Evolutionary conservation across 2,113 vertebrate species (phyloP).

Genomic region (Heterochromis multidens): DNA sequence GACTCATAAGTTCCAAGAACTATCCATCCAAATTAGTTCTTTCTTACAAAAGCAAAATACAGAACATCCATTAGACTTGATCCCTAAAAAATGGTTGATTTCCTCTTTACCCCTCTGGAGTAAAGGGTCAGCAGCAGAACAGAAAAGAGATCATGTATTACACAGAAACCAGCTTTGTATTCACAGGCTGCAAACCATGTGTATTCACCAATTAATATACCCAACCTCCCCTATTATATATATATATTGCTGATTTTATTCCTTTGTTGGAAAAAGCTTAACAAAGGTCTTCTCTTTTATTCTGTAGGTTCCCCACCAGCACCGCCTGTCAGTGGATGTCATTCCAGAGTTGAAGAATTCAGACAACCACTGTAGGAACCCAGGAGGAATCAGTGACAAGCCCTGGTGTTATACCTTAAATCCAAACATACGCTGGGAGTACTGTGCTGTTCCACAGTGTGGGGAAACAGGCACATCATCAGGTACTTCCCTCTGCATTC

Average conservation of each 20-base stretch:
- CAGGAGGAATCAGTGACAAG: slow-evolving; percentile 82
- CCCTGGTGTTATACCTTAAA: slow-evolving; percentile 89
- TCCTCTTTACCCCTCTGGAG: background rate
- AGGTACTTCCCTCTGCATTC: slow-evolving; percentile 17
- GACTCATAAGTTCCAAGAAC: background rate
- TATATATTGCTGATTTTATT: background rate
- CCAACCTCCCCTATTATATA: background rate
- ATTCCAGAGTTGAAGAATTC: slow-evolving; percentile 84
- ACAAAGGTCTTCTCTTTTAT: background rate
- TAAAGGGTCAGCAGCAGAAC: background rate
- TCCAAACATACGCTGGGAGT: slow-evolving; percentile 84
- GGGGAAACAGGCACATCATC: slow-evolving; percentile 55
- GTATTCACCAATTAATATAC: background rate
- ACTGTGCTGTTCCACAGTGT: slow-evolving; percentile 81
- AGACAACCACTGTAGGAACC: slow-evolving; percentile 86
- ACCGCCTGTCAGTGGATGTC: slow-evolving; percentile 79
- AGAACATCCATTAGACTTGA: background rate
- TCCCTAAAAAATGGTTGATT: background rate
- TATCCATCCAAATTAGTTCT: background rate
- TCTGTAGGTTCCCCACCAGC: slow-evolving; percentile 78
- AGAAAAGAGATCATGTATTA: background rate
- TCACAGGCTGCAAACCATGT: background rate
- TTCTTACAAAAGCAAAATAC: background rate
- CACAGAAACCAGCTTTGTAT: background rate
- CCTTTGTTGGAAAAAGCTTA: background rate